These are phyloP conservation scores for Octodon degus DNA, from an alignment of 2,113 vertebrate species.

Conservation along the genomic window DNA sequence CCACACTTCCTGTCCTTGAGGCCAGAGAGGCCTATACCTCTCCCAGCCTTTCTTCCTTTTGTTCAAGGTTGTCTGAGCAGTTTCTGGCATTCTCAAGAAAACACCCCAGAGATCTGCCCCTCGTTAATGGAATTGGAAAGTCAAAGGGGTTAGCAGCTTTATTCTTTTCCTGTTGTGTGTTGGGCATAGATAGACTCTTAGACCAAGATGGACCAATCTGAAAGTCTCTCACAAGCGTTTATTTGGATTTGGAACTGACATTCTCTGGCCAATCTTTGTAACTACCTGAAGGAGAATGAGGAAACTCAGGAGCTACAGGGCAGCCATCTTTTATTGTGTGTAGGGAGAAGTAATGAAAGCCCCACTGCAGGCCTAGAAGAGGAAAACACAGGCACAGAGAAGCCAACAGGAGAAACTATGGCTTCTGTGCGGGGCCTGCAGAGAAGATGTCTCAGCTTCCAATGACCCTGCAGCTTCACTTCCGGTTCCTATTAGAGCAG, in stretches of 20 bases:
- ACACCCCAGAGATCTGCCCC: neutral
- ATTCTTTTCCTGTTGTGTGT: neutral
- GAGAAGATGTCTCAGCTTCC: neutral
- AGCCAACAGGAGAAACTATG: neutral
- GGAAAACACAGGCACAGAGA: neutral
- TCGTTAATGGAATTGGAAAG: neutral
- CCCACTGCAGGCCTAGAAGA: neutral
- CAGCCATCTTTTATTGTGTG: neutral
- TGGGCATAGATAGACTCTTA: neutral
- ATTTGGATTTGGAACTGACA: neutral
- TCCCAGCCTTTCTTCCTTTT: neutral
- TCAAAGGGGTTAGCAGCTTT: neutral
- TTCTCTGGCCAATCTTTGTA: neutral
- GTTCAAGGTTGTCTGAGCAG: neutral
- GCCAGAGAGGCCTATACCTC: neutral
- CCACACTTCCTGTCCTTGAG: neutral
- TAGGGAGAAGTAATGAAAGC: neutral
- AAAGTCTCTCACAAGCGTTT: neutral
- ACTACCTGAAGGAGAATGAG: neutral
- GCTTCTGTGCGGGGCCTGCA: neutral
- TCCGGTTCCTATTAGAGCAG: neutral
- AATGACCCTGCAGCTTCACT: neutral
- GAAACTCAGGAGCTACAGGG: neutral
- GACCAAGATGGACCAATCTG: neutral
- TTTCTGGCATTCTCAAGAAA: constrained; percentile 6